A percentile compares a stretch with the other conserved stretches of the same genome.
These are phyloP conservation scores for Hydropsyche betteni DNA, from an alignment of 2,888 invertebrate species.

Conservation along the genomic window DNA sequence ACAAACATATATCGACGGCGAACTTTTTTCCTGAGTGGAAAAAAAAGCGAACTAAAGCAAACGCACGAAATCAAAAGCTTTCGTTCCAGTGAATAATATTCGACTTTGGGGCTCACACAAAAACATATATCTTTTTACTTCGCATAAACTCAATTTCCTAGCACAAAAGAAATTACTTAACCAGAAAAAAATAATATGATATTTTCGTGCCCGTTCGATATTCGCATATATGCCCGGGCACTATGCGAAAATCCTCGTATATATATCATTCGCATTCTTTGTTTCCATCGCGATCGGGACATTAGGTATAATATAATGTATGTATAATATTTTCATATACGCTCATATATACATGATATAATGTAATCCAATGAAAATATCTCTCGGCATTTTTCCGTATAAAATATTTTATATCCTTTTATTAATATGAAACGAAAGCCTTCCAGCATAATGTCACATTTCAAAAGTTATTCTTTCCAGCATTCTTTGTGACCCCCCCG, in stretches of 20 bases:
- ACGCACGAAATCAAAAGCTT: constrained; percentile 26
- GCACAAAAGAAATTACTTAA: constrained; percentile 32
- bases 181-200: constrained; percentile 32
- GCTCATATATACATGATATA: constrained; percentile 19
- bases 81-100: constrained; percentile 28
- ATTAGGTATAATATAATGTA: constrained; percentile 15
- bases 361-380: constrained; percentile 33
- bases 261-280: constrained; percentile 25
- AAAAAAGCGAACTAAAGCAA: constrained; percentile 18
- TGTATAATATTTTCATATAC: constrained; percentile 6
- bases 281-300: constrained; percentile 25
- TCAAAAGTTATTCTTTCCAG: constrained; percentile 40
- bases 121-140: constrained; percentile 31
- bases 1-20: too few species aligned
- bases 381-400: constrained; percentile 34
- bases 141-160: constrained; percentile 30
- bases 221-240: constrained; percentile 1
- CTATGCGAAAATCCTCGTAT: too few species aligned
- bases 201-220: constrained; percentile 25
- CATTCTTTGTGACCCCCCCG: constrained; percentile 27
- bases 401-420: constrained; percentile 41
- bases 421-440: constrained; percentile 41
- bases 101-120: constrained; percentile 8
- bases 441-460: constrained; percentile 39
- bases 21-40: not conserved